Base-by-base conservation (phyloP, 1,140 invertebrate species). In the Bombus pascuorum region DNA sequence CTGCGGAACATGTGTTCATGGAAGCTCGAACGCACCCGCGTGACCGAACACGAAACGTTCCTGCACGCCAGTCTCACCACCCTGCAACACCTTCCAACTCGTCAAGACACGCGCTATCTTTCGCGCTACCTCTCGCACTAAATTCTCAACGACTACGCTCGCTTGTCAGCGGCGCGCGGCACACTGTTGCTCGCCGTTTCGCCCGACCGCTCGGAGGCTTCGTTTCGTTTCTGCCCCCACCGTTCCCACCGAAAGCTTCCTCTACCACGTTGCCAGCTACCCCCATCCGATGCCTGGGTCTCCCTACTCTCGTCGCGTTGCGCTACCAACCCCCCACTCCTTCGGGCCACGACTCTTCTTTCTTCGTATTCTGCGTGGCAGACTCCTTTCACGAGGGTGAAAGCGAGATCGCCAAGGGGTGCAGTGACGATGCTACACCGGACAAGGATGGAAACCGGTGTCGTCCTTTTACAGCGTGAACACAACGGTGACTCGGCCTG, bases 111-210 rank as follows among this genome's bases (percentile, higher is more conserved):
- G 68, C 74, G 66, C 25, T 62, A 3, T 8, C 10, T 0, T 2
- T 37, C 12, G 1, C 9, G 10, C 28, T 62, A 3, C 2, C 9
- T 0, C 4, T 37, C 13, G 0, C 10, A 6, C n/a, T 18, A 1
- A 12, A 18, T 5, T 13, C 9, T 4, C 10, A 34, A n/a, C 66
- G 66, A 79, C 80, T 72, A 93, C 72, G 79, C 74, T 91, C 89
- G 68, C 89, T 90, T 68, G 59, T 77, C 85, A 90, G 88, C 88
- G 91, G 89, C 93, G 92, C 93, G 92, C 93, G 92, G 92, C 93
- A 94, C 92, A 94, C 93, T 94, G 93, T 94, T 94, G 93, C 93
- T 93, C 92, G 74, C 83, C 57, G 75, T 85, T 80, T 92, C 88
- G 81, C 76, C 77, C 87, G 83, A 78, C 65, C 70, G 70, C 73